These are phyloP conservation scores for Sebastes cheni DNA, from an alignment of 2,797 vertebrate species.

Conservation along the genomic window DNA sequence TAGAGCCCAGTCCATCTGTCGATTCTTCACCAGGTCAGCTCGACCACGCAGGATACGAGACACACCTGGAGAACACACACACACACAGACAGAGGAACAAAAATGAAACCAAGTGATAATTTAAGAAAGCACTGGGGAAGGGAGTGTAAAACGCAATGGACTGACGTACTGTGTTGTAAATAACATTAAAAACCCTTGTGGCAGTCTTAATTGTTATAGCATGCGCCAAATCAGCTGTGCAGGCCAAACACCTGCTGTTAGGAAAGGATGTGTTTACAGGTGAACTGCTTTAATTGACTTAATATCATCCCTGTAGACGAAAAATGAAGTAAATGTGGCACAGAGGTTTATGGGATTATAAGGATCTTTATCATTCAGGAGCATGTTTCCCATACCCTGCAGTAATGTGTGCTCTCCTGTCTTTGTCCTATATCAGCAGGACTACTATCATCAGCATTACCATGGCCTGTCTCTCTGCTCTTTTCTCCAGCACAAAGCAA, in stretches of 20 bases:
- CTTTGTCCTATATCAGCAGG: neutral
- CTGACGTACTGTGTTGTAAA: neutral
- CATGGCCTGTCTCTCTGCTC: neutral
- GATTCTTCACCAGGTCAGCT: constrained; percentile 86
- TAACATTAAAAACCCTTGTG: constrained; percentile 4
- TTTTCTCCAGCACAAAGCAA: neutral
- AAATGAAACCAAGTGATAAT: neutral
- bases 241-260: constrained; percentile 12
- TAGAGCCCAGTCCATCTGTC: constrained; percentile 92
- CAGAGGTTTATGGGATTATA: neutral
- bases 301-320: neutral
- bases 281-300: constrained; percentile 35
- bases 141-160: constrained; percentile 5
- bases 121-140: neutral
- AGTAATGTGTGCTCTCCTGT: neutral
- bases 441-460: neutral
- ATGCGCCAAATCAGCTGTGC: neutral
- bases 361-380: neutral
- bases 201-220: neutral
- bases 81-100: neutral
- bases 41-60: constrained; percentile 89
- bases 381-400: neutral
- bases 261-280: constrained; percentile 12
- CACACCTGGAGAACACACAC: constrained; percentile 73
- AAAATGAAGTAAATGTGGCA: neutral